Conservation (phyloP, 2,113 vertebrate genomes). For the Ctenodactylus gundi region DNA sequence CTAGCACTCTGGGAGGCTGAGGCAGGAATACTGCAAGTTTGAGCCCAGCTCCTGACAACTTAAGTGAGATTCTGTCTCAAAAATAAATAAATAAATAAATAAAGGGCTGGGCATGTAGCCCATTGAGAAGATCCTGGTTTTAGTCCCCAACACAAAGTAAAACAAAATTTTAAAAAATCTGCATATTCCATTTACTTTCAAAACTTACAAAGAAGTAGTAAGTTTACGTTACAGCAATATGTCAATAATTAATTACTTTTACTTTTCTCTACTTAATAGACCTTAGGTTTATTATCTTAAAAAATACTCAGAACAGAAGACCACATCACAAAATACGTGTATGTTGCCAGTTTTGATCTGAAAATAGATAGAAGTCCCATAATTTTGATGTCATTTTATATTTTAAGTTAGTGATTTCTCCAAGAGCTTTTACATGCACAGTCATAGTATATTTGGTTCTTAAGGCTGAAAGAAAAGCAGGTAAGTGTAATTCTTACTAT, state of each 20-base stretch:
- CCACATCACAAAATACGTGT: neutral
- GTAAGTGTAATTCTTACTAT: neutral
- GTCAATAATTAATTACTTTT: slow-evolving; percentile 18
- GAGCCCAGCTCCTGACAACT: neutral
- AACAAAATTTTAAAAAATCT: neutral
- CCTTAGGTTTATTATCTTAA: neutral
- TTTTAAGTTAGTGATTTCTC: slow-evolving; percentile 11
- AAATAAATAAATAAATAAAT: neutral
- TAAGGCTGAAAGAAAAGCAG: neutral
- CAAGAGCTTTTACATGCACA: neutral
- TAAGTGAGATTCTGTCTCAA: neutral
- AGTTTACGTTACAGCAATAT: neutral
- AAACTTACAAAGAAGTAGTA: slow-evolving; percentile 33
- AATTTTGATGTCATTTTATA: neutral
- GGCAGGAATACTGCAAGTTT: neutral
- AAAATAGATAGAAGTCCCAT: neutral
- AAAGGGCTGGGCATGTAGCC: neutral
- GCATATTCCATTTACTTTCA: neutral
- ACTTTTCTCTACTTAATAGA: neutral
- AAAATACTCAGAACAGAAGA: neutral
- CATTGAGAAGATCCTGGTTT: neutral
- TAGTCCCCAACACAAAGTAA: neutral
- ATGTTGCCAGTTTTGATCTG: slow-evolving; percentile 5
- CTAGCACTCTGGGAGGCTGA: neutral
- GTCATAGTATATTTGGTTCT: neutral